Evolutionary conservation across 2,888 invertebrate genomes (phyloP).

Genomic region (Hydrotaea diabolus): DNA sequence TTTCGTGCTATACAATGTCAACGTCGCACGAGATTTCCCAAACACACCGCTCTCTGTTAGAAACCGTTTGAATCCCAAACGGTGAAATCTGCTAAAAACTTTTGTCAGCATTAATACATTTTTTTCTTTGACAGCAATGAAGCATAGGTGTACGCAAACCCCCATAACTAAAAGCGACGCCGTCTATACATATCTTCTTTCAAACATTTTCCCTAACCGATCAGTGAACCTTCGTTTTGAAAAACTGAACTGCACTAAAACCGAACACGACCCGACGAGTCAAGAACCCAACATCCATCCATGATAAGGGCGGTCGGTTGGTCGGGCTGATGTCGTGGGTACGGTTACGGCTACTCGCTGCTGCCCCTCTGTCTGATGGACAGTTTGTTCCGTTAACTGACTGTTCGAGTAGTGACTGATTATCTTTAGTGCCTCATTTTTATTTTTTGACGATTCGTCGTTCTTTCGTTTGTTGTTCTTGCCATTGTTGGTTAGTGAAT

Average conservation of each 20-base stretch:
- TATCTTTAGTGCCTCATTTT: conserved; percentile 5
- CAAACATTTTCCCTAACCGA: neutral
- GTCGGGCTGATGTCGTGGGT: no score
- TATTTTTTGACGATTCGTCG: neutral
- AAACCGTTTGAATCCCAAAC: no score
- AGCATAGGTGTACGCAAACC: no score
- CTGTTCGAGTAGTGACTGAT: neutral
- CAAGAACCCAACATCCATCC: neutral
- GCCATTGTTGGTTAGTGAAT: neutral
- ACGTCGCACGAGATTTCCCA: no score
- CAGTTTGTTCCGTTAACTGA: neutral
- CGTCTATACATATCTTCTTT: neutral
- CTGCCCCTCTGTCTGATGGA: neutral
- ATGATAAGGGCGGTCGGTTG: neutral
- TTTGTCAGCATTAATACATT: no score
- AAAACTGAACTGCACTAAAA: conserved; percentile 7
- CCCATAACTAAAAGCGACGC: neutral
- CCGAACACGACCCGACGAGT: neutral
- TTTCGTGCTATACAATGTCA: no score
- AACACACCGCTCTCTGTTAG: no score
- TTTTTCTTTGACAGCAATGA: no score
- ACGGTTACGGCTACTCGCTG: neutral
- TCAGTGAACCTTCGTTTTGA: neutral
- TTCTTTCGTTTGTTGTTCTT: neutral
- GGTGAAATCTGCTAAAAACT: no score